phyloP scores from a whole-genome alignment of 2,113 vertebrate genomes.

The Coregonus clupeaformis region DNA sequence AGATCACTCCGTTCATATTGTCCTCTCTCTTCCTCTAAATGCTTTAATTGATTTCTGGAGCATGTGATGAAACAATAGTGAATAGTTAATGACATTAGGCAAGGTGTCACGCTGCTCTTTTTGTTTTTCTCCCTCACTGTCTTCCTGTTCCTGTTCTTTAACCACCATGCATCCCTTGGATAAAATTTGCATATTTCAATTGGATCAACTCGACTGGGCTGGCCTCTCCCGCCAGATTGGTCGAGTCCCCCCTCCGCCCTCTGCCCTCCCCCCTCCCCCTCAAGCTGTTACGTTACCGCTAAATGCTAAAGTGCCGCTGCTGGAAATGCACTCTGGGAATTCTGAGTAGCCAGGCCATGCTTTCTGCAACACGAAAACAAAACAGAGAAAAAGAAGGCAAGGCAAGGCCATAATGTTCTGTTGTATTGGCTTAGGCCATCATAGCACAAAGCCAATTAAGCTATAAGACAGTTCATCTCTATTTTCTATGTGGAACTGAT shows the following conservation, averaged over 20 bases:
- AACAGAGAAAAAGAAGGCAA: no score
- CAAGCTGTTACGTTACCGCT: slow-evolving; percentile 20
- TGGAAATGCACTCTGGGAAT: background rate
- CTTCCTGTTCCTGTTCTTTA: slow-evolving; percentile 33
- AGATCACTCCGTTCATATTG: background rate
- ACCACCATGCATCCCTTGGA: slow-evolving; percentile 23
- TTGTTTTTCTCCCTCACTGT: slow-evolving; percentile 43
- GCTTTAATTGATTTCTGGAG: slow-evolving; percentile 43
- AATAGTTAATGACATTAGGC: slow-evolving; percentile 55
- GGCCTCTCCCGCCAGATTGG: slow-evolving; percentile 34
- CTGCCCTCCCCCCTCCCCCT: slow-evolving; percentile 12
- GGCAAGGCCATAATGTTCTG: background rate
- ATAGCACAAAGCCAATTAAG: background rate
- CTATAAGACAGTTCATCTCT: background rate
- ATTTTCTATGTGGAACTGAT: background rate
- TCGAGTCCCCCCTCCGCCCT: background rate
- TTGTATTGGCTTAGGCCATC: background rate
- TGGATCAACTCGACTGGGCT: slow-evolving; percentile 54
- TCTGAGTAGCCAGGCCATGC: background rate
- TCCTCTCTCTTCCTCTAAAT: slow-evolving; percentile 4
- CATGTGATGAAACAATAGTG: slow-evolving; percentile 34
- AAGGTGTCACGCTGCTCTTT: slow-evolving; percentile 2
- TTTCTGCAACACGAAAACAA: background rate
- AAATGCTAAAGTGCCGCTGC: slow-evolving; percentile 18
- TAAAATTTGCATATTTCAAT: slow-evolving; percentile 71